A percentile compares a stretch with the other conserved stretches of the same genome.
Evolutionary conservation across 1,140 invertebrate genomes (phyloP).

Genomic region (silkworm (Bombyx mori)): ASM3026992v2 NC_085124.1:13622501-13623000

Average conservation of each 20-base stretch:
- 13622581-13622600: too few relatives aligned
- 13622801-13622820: conserved; percentile 56
- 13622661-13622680: too few relatives aligned
- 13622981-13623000: conserved; percentile 70
- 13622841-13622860: conserved; percentile 63
- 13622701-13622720: too few relatives aligned
- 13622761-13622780: too few relatives aligned
- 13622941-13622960: conserved; percentile 74
- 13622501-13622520: conserved; percentile 72
- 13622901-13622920: conserved; percentile 47
- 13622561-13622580: conserved; percentile 56
- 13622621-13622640: too few relatives aligned
- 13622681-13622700: too few relatives aligned
- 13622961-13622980: conserved; percentile 76
- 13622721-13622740: too few relatives aligned
- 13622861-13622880: conserved; percentile 71
- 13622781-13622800: conserved; percentile 38
- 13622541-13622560: conserved; percentile 74
- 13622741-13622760: too few relatives aligned
- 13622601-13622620: too few relatives aligned
- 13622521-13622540: conserved; percentile 61
- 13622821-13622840: conserved; percentile 49
- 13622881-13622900: conserved; percentile 72
- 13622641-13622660: too few relatives aligned
- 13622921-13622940: conserved; percentile 53